Evolutionary conservation across 1,140 invertebrate species (phyloP).

Genomic region (Ips nitidus): DNA sequence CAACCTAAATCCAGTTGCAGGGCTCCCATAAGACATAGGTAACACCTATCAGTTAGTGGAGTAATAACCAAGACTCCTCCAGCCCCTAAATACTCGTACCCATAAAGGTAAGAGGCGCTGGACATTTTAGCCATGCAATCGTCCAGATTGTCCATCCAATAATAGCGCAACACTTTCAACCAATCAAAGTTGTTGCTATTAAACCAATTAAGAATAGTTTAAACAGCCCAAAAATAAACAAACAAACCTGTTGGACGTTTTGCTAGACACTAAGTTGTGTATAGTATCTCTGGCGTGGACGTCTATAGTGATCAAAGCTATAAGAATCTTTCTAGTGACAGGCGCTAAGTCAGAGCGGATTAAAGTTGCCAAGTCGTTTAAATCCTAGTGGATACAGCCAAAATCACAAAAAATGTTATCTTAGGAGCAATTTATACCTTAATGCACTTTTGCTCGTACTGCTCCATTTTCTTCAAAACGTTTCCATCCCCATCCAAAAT

Average conservation of each 20-base stretch:
- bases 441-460: slow-evolving; percentile 71
- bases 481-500: slow-evolving; percentile 63
- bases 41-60: slow-evolving; percentile 83
- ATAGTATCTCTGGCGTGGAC: slow-evolving; percentile 86
- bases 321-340: slow-evolving; percentile 72
- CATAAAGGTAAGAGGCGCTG: slow-evolving; percentile 77
- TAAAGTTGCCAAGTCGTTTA: slow-evolving; percentile 75
- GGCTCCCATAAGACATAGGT: slow-evolving; percentile 85
- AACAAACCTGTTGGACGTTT: slow-evolving; percentile 60
- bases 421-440: slow-evolving; percentile 42
- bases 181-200: slow-evolving; percentile 79
- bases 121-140: slow-evolving; percentile 78
- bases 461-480: slow-evolving; percentile 57
- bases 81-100: slow-evolving; percentile 91
- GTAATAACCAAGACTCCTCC: slow-evolving; percentile 79
- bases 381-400: slow-evolving; percentile 56
- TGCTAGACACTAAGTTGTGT: slow-evolving; percentile 67
- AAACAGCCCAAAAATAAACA: background rate
- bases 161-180: slow-evolving; percentile 89
- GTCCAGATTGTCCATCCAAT: slow-evolving; percentile 79
- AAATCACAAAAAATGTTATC: background rate
- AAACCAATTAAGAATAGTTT: slow-evolving; percentile 12
- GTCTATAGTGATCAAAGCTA: slow-evolving; percentile 84
- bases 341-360: slow-evolving; percentile 70
- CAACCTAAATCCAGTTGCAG: slow-evolving; percentile 77